Evolutionary conservation across 2,888 invertebrate genomes (phyloP).

Genomic region (Auanema sp.): DNA sequence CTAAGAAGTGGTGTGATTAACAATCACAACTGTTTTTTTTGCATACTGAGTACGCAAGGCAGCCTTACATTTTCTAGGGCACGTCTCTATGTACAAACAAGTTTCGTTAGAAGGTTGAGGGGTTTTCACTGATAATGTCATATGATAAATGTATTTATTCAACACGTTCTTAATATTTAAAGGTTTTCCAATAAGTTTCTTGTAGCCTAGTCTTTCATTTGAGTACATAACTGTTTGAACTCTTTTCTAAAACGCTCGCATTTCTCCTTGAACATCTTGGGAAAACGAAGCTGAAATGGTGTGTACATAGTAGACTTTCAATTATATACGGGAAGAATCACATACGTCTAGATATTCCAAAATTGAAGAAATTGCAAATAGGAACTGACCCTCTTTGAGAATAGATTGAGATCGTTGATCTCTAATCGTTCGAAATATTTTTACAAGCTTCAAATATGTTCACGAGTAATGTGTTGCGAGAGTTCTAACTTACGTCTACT

Average conservation of each 20-base stretch:
- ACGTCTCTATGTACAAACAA: no score
- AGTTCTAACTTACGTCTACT: neutral
- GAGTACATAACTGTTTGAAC: neutral
- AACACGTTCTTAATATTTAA: no score
- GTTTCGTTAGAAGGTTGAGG: no score
- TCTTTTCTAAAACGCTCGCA: neutral
- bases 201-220: no score
- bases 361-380: constrained; percentile 6
- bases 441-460: constrained; percentile 13
- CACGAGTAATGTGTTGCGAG: neutral
- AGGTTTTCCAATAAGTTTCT: no score
- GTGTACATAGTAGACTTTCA: neutral
- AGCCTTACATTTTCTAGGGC: no score
- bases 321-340: constrained; percentile 1
- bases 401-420: constrained; percentile 19
- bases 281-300: neutral
- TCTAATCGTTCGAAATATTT: constrained; percentile 11
- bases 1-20: no score
- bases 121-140: no score
- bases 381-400: constrained; percentile 23
- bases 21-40: no score
- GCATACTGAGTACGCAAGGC: no score
- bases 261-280: constrained; percentile 3
- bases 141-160: no score
- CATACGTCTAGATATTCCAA: constrained; percentile 13